Base-by-base conservation (phyloP, 2,113 vertebrate species). In the Gymnorhina tibicen region DNA sequence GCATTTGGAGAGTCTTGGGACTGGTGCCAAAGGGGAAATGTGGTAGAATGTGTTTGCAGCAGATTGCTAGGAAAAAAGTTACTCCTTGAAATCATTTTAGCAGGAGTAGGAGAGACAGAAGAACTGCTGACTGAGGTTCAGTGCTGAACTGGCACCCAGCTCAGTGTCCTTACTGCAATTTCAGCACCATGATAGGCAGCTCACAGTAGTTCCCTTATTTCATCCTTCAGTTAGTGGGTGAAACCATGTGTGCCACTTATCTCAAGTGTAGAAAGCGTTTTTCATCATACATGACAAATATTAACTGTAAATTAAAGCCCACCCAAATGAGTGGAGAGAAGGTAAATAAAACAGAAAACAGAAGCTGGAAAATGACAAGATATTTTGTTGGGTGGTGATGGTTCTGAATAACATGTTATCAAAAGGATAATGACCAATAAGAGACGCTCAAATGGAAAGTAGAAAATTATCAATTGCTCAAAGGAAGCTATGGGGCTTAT, bases 21-120 rank as follows among this genome's bases (percentile, higher is more conserved):
- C 46, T 41, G 56, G 22, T 86, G 76, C 86, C 93, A 96, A 81
- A 59, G 83, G 39, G 79, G 68, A 94, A 92, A 80, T 77, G 62
- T 90, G 72, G 72, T 66, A 88, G 67, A 94, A 90, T 83, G 79
- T 93, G 79, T 93, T 95, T 93, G 69, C 59, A 86, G 91, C 79
- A 89, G 85, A 95, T 87, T 95, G 63, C 47, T 58, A 3, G 67
- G 79, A 60, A 79, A 92, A 84, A 80, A 73, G 33, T 59, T 24
- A 55, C 52, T 93, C 72, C 44, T 67, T 81, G 56, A 84, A 91
- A 89, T 89, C 27, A 21, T 89, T 92, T 91, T 63, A 84, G 64
- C 68, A 87, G 63, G 56, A 88, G 27, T 10, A 74, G 55, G 50
- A 64, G 52, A 92, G 60, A 68, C 30, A 42, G 73, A 72, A 75